Percentiles rank a stretch among this genome's conserved stretches.
These are phyloP conservation scores for Brachylomia viminalis DNA, from an alignment of 2,888 invertebrate genomes.

Conservation along the genomic window DNA sequence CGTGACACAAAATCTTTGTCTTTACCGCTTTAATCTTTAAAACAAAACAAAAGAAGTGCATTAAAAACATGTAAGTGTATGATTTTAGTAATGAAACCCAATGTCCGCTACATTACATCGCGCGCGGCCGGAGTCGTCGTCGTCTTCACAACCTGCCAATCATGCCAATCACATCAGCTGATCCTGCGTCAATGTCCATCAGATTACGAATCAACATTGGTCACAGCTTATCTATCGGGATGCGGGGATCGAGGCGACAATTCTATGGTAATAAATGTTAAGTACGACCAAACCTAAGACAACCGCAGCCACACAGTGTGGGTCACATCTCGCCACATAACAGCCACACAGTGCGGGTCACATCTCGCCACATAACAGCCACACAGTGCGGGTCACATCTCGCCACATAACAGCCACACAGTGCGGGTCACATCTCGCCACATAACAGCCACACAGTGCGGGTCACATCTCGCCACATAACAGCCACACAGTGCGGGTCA, in stretches of 20 bases:
- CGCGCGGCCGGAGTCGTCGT: neutral
- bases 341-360: neutral
- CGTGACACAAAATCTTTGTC: constrained; percentile 1
- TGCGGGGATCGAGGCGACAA: neutral
- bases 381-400: neutral
- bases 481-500: neutral
- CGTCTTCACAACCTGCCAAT: constrained; percentile 7
- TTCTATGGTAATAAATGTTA: neutral
- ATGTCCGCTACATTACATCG: neutral
- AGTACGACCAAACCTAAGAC: neutral
- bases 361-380: neutral
- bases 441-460: neutral
- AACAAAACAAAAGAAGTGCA: neutral
- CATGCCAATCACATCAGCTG: constrained; percentile 15
- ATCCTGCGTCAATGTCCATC: neutral
- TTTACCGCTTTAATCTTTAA: neutral
- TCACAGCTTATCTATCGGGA: neutral
- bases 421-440: neutral
- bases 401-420: neutral
- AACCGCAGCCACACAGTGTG: neutral
- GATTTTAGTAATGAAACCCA: neutral
- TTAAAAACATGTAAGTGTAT: neutral
- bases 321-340: neutral
- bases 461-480: neutral
- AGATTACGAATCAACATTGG: neutral